Base-by-base conservation (phyloP, 2,113 vertebrate species). In the Malurus elegans region DNA sequence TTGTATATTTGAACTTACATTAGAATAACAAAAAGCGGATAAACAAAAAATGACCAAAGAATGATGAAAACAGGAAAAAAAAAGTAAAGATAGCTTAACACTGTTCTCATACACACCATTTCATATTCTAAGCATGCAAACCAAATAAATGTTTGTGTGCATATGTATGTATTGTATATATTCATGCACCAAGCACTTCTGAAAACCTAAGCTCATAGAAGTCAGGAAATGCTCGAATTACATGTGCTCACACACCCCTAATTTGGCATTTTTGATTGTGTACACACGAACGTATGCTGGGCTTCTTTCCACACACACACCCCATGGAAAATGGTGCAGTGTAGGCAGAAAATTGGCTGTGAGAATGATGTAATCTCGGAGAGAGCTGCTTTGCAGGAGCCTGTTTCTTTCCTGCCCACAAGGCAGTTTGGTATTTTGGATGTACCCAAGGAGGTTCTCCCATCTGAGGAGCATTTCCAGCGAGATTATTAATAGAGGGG, bases 341-440 rank as follows among this genome's bases (percentile, higher is more conserved):
- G 84, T 95, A 84, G 92, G 91, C 92, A 93, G 83, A 87, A 93
- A 93, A 95, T 28, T 78, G 92, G 58, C 90, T 66, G 84, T 81
- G 85, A 81, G 92, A n/a, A 50, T 96, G 93, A 97, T 96, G 94
- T 90, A 34, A 95, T 96, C 93, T 60, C 70, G 0, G 26, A 32
- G 67, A 21, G 86, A 79, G 61, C 92, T 91, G 94, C 88, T 86
- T 47, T 91, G 92, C 88, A 92, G 88, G 50, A 95, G 60, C 80
- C 88, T 91, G 67, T 29, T 86, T 56, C 91, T 92, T 10, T 61
- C 4, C 65, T 92, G 94, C 91, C 93, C 84, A 91, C 93, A 12
- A 86, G 50, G 17, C 92, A 47, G 47, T 86, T 90, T 81, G 95
- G 95, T 48, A 88, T 96, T 97, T 95, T 87, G 94, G 95, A 92